Evolutionary conservation across 2,888 invertebrate species (phyloP).

Genomic region (Calameuta pallipes): DNA sequence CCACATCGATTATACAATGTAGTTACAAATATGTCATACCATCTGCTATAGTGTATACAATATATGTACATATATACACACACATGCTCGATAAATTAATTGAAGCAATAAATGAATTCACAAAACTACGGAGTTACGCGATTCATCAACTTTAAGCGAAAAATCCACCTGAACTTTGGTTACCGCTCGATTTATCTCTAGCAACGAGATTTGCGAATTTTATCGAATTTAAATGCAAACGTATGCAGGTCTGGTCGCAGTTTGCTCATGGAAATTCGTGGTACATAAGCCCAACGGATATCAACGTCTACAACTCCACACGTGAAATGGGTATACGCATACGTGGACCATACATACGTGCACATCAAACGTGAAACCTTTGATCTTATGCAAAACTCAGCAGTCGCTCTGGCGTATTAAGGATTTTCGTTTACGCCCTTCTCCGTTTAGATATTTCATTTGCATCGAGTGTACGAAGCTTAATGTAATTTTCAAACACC

Average conservation of each 20-base stretch:
- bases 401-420: background rate
- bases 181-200: background rate
- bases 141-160: background rate
- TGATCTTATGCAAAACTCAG: background rate
- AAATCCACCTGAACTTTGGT: background rate
- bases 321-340: background rate
- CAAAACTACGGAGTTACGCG: background rate
- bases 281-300: background rate
- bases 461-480: background rate
- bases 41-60: background rate
- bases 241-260: conserved; percentile 2
- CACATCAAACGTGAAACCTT: background rate
- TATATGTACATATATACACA: background rate
- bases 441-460: background rate
- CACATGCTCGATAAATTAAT: background rate
- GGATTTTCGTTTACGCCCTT: background rate
- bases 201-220: background rate
- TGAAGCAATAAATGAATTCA: background rate
- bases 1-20: background rate
- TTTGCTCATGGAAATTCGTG: conserved; percentile 4
- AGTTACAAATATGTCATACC: background rate
- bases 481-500: background rate
- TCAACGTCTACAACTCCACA: background rate
- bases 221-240: conserved; percentile 4
- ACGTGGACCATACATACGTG: background rate